phyloP scores from a whole-genome alignment of 2,113 vertebrate genomes.

The Daphoenositta chrysoptera region DNA sequence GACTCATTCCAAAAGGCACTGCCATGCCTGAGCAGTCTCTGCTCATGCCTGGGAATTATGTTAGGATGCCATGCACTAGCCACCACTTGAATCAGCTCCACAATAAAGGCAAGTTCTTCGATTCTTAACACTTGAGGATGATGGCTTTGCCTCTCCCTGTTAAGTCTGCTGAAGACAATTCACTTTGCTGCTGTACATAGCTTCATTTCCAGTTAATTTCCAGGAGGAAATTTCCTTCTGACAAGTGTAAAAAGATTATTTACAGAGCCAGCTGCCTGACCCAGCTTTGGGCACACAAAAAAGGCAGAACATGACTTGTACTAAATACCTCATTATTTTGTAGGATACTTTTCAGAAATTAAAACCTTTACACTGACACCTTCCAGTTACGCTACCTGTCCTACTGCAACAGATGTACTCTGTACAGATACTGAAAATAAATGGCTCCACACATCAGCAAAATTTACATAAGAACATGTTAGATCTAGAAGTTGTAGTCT shows the following conservation, averaged over 20 bases:
- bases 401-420: neutral
- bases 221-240: neutral
- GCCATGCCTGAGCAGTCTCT: neutral
- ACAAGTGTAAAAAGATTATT: accelerated
- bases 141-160: neutral
- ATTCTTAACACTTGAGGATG: neutral
- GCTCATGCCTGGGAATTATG: neutral
- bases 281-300: neutral
- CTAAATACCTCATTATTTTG: neutral
- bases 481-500: neutral
- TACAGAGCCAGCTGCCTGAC: neutral
- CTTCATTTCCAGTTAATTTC: neutral
- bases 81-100: neutral
- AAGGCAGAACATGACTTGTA: neutral
- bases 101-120: neutral
- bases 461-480: neutral
- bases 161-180: neutral
- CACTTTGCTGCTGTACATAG: neutral
- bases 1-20: neutral
- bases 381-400: neutral
- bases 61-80: neutral
- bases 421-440: neutral
- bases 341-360: neutral
- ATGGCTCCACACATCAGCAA: neutral
- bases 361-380: neutral